A percentile compares a stretch with the other conserved stretches of the same genome.
These are phyloP conservation scores for Batillaria attramentaria DNA, from an alignment of 1,140 invertebrate species.

Conservation along the genomic window DNA sequence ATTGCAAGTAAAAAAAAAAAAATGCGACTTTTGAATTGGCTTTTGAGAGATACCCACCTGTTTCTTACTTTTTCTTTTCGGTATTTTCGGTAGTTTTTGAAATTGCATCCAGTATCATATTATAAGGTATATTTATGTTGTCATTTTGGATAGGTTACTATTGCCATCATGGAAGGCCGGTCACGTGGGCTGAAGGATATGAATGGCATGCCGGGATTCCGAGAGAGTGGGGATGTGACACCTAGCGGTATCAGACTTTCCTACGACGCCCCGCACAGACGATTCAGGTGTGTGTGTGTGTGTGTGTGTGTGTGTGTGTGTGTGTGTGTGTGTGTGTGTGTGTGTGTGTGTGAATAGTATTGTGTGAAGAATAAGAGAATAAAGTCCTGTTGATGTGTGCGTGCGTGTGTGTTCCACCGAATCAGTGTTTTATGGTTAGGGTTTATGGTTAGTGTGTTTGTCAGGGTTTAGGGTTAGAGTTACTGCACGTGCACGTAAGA, in stretches of 20 bases:
- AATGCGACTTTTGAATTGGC: neutral
- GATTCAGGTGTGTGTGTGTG: conserved; percentile 4
- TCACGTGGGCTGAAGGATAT: neutral
- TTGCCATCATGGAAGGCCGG: neutral
- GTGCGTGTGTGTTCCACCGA: conserved; percentile 26
- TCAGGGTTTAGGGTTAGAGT: too few species aligned
- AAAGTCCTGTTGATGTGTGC: conserved; percentile 20
- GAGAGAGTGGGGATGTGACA: neutral
- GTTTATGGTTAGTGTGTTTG: too few species aligned
- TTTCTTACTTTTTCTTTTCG: neutral
- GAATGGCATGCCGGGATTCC: conserved; percentile 7
- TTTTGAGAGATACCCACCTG: neutral
- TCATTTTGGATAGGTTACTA: neutral
- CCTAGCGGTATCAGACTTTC: neutral
- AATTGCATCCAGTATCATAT: neutral
- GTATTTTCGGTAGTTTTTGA: neutral
- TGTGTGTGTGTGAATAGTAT: neutral
- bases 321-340: conserved; percentile 26
- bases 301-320: conserved; percentile 22
- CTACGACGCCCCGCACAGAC: conserved; percentile 6
- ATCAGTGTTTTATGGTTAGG: too few species aligned
- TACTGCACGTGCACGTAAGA: too few species aligned
- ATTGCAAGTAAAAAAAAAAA: neutral
- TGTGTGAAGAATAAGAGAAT: too few species aligned
- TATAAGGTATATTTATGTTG: neutral